These are phyloP conservation scores for Anabacerthia variegaticeps DNA, from an alignment of 2,797 vertebrate species.

Conservation along the genomic window DNA sequence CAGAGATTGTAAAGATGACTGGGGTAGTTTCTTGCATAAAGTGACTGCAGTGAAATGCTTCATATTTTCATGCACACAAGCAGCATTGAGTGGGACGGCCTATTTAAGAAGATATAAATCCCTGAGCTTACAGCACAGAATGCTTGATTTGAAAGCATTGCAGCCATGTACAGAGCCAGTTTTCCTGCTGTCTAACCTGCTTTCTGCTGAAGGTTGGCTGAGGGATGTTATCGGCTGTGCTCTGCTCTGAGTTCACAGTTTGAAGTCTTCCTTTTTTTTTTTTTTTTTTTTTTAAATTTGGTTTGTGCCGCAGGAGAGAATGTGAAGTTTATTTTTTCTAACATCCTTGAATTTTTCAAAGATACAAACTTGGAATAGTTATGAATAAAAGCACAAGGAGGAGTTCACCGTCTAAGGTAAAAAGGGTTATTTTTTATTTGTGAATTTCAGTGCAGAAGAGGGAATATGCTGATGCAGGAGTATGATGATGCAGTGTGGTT, in stretches of 20 bases:
- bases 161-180: conserved; percentile 57
- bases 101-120: conserved; percentile 74
- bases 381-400: conserved; percentile 37
- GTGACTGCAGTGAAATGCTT: conserved; percentile 79
- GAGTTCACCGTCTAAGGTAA: conserved; percentile 74
- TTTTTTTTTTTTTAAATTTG: conserved; percentile 76
- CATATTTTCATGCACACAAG: conserved; percentile 75
- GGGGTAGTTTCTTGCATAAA: conserved; percentile 75
- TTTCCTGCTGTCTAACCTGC: conserved; percentile 73
- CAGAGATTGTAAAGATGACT: conserved; percentile 75
- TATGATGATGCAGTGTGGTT: conserved; percentile 45
- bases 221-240: conserved; percentile 71
- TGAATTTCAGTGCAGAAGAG: conserved; percentile 39
- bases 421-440: conserved; percentile 53
- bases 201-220: conserved; percentile 71
- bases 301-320: conserved; percentile 80
- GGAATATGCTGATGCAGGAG: conserved; percentile 63
- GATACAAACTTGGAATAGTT: conserved; percentile 60
- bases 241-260: conserved; percentile 84
- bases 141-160: conserved; percentile 72
- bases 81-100: conserved; percentile 68
- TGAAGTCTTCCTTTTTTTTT: conserved; percentile 75
- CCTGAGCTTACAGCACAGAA: conserved; percentile 61
- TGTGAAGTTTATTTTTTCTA: conserved; percentile 69
- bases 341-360: conserved; percentile 32